Conservation (phyloP, 2,797 vertebrate species). For the Miichthys miiuy region DNA sequence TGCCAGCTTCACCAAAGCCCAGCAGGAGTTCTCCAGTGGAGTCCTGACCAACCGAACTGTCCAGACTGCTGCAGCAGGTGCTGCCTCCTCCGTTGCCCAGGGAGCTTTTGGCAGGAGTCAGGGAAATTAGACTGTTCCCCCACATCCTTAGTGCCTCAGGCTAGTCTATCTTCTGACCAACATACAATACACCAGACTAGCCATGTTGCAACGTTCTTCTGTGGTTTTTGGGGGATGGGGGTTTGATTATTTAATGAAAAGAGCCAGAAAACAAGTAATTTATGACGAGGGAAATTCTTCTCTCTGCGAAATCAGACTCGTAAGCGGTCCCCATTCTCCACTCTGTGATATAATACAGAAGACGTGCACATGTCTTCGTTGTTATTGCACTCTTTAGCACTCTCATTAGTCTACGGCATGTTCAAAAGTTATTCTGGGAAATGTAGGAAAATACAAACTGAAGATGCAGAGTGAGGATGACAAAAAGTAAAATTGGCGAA, state of each 20-base stretch:
- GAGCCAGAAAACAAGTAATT: constrained; percentile 14
- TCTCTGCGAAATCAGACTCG: neutral
- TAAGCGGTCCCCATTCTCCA: neutral
- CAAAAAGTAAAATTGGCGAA: neutral
- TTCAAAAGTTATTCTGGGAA: constrained; percentile 20
- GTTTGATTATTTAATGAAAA: constrained; percentile 43
- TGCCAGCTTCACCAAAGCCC: constrained; percentile 96
- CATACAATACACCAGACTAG: constrained; percentile 2
- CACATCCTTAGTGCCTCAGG: constrained; percentile 11
- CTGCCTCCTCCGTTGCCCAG: constrained; percentile 88
- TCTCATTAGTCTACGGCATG: neutral
- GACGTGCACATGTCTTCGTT: constrained; percentile 5
- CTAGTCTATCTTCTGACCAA: constrained; percentile 39
- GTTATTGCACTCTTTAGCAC: constrained; percentile 15
- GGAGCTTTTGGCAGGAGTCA: constrained; percentile 88
- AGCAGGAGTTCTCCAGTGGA: constrained; percentile 95
- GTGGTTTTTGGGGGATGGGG: neutral
- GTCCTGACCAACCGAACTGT: constrained; percentile 91
- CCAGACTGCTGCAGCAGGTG: constrained; percentile 85
- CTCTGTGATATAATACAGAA: neutral
- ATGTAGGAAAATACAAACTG: neutral
- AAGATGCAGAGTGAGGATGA: neutral
- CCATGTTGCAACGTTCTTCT: constrained; percentile 9
- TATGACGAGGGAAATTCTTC: neutral
- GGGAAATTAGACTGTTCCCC: constrained; percentile 39